Percentiles rank a stretch among this genome's conserved stretches.
These are phyloP conservation scores for Dermatemys mawii DNA, from an alignment of 2,113 vertebrate species.

Conservation along the genomic window DNA sequence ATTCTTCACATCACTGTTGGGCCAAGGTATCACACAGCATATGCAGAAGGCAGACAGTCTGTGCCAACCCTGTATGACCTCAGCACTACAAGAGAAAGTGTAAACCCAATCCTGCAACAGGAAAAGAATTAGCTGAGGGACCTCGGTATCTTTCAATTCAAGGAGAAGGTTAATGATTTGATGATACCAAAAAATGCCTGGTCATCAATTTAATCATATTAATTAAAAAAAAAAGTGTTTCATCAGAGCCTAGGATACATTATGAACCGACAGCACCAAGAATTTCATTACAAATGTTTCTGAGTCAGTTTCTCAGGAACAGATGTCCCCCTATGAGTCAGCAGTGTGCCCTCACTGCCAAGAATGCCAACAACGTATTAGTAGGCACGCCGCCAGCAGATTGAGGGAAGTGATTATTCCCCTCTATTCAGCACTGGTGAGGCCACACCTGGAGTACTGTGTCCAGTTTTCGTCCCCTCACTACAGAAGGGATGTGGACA, in stretches of 20 bases:
- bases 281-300: background rate
- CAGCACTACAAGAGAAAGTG: background rate
- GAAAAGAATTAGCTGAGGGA: background rate
- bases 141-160: background rate
- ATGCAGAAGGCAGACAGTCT: background rate
- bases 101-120: background rate
- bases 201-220: background rate
- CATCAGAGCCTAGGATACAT: background rate
- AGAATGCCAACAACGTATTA: no score
- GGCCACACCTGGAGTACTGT: no score
- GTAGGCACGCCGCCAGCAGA: no score
- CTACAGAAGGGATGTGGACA: no score
- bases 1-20: background rate
- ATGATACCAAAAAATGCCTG: fast-evolving
- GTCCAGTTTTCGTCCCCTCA: no score
- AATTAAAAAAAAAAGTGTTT: fast-evolving
- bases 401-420: no score
- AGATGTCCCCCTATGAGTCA: background rate
- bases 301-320: background rate
- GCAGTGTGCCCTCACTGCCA: no score
- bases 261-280: background rate
- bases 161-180: fast-evolving
- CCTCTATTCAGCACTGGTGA: no score
- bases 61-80: background rate
- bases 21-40: background rate